Evolutionary conservation across 2,888 invertebrate species (phyloP), one percentile per base, ranked within the genome.

Genomic region (Anthophora plumipes): DNA sequence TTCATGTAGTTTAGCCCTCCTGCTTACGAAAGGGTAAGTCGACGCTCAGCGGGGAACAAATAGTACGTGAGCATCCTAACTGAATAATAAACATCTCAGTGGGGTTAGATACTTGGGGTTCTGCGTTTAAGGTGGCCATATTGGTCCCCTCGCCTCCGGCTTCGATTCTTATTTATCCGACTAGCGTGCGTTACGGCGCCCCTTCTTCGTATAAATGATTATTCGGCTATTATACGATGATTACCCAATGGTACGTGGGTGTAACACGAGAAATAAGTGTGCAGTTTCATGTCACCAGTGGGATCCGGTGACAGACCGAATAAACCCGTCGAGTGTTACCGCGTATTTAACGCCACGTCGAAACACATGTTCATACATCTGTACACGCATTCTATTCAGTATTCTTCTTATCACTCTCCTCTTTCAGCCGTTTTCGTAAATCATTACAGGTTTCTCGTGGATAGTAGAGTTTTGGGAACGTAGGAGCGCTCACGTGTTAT

Each of bases 211-310:
- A 39, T 41, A 69, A 88, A 91, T 92, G 90, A 92, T 92, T 92
- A 91, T 87, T 91, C 90, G 85, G 88, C 92, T 88, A 92, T 92
- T 92, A 92, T 92, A 91, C 91, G 90, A 90, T 91, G 91, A 92
- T 92, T 92, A 92, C 89, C 91, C 89, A 88, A 90, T 90, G 89
- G 89, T 90, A 89, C 82, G 83, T 83, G 81, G 91, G 90, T 92
- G 92, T 92, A 92, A 92, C 89, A 90, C 88, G 92, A 92, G 92
- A 92, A 91, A 91, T 90, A 90, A 92, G 90, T 86, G 89, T 89
- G 87, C 88, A 91, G 87, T 91, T 89, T 90, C 87, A 84, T 82
- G 83, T 75, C 67, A 55, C 82, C 82, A 61, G 77, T 31, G 83
- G 90, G 90, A 88, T 91, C 91, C 87, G 85, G 85, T 91, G 90